These are phyloP conservation scores for Hypena proboscidalis DNA, from an alignment of 2,888 invertebrate species.

Conservation along the genomic window DNA sequence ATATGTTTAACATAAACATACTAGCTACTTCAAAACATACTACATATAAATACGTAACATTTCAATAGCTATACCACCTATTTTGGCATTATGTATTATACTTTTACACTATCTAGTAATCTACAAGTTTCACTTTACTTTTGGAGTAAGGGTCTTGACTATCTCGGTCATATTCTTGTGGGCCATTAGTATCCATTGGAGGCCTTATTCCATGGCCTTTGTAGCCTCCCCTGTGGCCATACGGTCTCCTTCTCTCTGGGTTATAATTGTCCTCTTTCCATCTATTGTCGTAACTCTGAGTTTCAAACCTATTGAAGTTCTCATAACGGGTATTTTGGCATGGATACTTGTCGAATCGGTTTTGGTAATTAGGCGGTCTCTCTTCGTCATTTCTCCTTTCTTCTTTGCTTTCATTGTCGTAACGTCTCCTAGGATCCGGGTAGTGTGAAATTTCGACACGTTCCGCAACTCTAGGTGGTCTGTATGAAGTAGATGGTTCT, in stretches of 20 bases:
- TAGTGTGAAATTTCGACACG: conserved; percentile 43
- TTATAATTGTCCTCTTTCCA: conserved; percentile 52
- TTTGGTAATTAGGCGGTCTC: conserved; percentile 36
- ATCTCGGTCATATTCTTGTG: conserved; percentile 37
- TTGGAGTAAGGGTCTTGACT: conserved; percentile 38
- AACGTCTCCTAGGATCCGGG: conserved; percentile 38
- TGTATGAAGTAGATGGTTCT: conserved; percentile 45
- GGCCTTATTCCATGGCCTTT: conserved; percentile 48
- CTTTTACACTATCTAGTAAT: conserved; percentile 60
- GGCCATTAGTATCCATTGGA: conserved; percentile 39
- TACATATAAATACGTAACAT: conserved; percentile 27
- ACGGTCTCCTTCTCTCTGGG: conserved; percentile 52
- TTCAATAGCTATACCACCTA: conserved; percentile 34
- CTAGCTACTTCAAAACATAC: conserved; percentile 26
- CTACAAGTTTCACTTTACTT: conserved; percentile 73
- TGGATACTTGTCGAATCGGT: conserved; percentile 51
- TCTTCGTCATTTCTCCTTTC: conserved; percentile 43
- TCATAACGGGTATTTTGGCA: conserved; percentile 31
- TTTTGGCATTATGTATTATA: conserved; percentile 44
- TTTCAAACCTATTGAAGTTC: conserved; percentile 36
- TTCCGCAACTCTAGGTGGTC: conserved; percentile 43
- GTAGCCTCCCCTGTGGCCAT: conserved; percentile 55
- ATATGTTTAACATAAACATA: conserved; percentile 33
- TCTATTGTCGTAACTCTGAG: conserved; percentile 39
- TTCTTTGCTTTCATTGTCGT: conserved; percentile 40